Conservation (phyloP, 1,140 invertebrate species). For the Caenorhabditis latens region DNA sequence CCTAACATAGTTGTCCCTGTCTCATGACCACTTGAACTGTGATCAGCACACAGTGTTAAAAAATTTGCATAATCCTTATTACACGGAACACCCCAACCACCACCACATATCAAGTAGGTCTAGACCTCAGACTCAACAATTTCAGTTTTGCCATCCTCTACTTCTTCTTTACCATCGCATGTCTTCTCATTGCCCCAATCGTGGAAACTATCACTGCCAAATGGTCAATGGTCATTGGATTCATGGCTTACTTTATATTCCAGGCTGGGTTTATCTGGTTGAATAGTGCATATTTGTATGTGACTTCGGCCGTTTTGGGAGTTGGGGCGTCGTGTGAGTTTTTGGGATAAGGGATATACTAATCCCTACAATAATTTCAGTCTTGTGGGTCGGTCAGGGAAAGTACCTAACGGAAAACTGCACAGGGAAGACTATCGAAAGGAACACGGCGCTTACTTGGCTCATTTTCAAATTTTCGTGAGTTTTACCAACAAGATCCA, state of each 20-base stretch:
- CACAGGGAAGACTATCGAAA: conserved; percentile 26
- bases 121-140: not conserved
- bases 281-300: conserved; percentile 13
- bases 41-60: too few species aligned
- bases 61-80: too few species aligned
- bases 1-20: too few species aligned
- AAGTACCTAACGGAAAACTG: conserved; percentile 27
- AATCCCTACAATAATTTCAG: too few species aligned
- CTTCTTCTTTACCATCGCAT: conserved; percentile 16
- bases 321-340: conserved; percentile 20
- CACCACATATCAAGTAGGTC: too few species aligned
- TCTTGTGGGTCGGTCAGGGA: conserved; percentile 33
- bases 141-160: conserved; percentile 37
- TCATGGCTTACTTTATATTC: not conserved
- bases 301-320: conserved; percentile 5
- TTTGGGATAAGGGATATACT: not conserved
- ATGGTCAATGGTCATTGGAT: conserved; percentile 40
- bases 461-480: conserved; percentile 31
- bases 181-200: conserved; percentile 14
- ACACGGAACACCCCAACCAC: too few species aligned
- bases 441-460: conserved; percentile 23
- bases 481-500: not conserved
- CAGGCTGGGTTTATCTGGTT: not conserved
- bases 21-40: too few species aligned
- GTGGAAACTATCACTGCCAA: not conserved